These are phyloP conservation scores for Orthonychiurus folsomi DNA, from an alignment of 2,888 invertebrate species.

Conservation along the genomic window DNA sequence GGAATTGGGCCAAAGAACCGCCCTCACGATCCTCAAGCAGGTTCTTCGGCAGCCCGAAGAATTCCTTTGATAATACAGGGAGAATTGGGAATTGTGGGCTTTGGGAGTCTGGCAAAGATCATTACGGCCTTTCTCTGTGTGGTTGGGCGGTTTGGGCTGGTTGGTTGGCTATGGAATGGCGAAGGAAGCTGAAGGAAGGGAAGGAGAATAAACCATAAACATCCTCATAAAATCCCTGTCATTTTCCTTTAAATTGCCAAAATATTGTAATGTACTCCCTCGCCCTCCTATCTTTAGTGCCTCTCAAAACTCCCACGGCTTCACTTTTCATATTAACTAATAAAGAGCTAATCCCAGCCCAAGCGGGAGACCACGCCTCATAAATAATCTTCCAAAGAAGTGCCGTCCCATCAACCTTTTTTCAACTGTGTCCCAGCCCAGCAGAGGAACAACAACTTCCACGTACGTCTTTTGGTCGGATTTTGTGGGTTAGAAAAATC, in stretches of 20 bases:
- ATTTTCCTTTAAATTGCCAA: slow-evolving; percentile 24
- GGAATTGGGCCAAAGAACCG: background rate
- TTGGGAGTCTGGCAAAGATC: no score
- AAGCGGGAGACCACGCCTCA: background rate
- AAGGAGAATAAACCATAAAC: slow-evolving; percentile 28
- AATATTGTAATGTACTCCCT: slow-evolving; percentile 26
- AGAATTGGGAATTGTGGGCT: no score
- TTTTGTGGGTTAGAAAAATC: no score
- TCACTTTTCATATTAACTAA: background rate
- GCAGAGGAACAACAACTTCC: no score
- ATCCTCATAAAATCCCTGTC: slow-evolving; percentile 30
- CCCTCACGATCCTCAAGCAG: slow-evolving; percentile 1
- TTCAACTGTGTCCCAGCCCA: no score
- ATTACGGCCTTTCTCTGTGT: no score
- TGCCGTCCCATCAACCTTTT: no score
- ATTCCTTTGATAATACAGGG: slow-evolving; percentile 7
- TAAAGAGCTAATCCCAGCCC: background rate
- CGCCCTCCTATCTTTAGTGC: no score
- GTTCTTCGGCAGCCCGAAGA: background rate
- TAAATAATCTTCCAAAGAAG: background rate
- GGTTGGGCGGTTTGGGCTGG: no score
- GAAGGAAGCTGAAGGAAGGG: slow-evolving; percentile 9
- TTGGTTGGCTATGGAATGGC: no score
- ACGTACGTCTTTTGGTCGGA: no score
- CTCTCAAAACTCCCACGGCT: no score